These are phyloP conservation scores for Stichopus horrens DNA, from an alignment of 53 echinoderm and acorn worm genomes.

Conservation along the genomic window DNA sequence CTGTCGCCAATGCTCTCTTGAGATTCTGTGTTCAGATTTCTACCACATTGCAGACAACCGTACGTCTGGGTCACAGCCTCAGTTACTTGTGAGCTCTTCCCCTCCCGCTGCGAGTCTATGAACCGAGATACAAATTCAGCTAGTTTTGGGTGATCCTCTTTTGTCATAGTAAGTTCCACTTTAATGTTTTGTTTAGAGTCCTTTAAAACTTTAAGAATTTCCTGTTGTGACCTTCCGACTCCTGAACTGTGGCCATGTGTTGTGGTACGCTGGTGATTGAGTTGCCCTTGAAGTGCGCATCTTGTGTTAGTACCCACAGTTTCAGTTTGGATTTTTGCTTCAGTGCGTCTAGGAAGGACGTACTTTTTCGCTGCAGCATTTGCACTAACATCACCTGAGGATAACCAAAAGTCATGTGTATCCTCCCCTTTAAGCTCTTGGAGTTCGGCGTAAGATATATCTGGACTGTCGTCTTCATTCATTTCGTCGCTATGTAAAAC, in stretches of 20 bases:
- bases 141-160: conserved; percentile 16
- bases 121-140: conserved; percentile 36
- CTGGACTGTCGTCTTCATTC: neutral
- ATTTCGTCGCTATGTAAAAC: conserved; percentile 7
- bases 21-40: neutral
- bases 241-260: neutral
- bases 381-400: conserved; percentile 15
- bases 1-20: neutral
- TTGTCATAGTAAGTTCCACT: conserved; percentile 2
- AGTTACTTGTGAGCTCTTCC: neutral
- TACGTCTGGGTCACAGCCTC: neutral
- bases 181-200: conserved; percentile 35
- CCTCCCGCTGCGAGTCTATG: conserved; percentile 12
- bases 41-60: conserved; percentile 9
- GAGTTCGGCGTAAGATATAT: neutral
- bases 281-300: neutral
- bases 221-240: neutral
- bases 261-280: neutral
- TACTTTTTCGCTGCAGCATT: neutral
- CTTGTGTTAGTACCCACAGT: neutral
- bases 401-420: neutral
- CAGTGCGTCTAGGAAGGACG: neutral
- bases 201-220: conserved; percentile 34
- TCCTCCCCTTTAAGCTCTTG: conserved; percentile 31
- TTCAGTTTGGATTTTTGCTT: neutral